Evolutionary conservation across 2,113 vertebrate species (phyloP).

Genomic region (Erinaceus europaeus): DNA sequence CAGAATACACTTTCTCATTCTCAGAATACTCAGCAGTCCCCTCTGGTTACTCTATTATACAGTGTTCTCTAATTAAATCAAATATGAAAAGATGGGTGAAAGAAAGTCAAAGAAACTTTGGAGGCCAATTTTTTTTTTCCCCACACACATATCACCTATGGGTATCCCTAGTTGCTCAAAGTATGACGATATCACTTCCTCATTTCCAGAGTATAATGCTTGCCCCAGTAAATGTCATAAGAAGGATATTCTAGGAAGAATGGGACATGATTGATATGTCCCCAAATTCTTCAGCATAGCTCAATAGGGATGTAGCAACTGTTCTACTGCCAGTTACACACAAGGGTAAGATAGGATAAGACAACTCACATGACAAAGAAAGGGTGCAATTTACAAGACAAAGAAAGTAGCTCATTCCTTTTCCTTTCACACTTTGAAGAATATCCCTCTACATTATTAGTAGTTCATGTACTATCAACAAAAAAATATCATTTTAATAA

Average conservation of each 20-base stretch:
- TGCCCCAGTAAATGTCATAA: background rate
- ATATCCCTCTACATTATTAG: background rate
- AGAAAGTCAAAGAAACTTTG: background rate
- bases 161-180: background rate
- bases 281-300: background rate
- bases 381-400: background rate
- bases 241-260: background rate
- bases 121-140: background rate
- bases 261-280: background rate
- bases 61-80: constrained; percentile 13
- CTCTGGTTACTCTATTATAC: background rate
- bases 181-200: background rate
- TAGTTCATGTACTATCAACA: background rate
- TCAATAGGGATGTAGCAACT: background rate
- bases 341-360: fast-evolving
- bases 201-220: background rate
- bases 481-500: background rate
- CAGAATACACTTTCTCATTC: background rate
- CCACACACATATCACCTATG: background rate
- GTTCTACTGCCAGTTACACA: background rate
- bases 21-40: background rate
- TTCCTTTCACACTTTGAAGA: background rate
- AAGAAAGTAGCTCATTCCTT: background rate
- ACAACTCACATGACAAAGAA: background rate
- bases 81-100: background rate